phyloP scores from a whole-genome alignment of 2,888 invertebrate species.

The Encarsia formosa region DNA sequence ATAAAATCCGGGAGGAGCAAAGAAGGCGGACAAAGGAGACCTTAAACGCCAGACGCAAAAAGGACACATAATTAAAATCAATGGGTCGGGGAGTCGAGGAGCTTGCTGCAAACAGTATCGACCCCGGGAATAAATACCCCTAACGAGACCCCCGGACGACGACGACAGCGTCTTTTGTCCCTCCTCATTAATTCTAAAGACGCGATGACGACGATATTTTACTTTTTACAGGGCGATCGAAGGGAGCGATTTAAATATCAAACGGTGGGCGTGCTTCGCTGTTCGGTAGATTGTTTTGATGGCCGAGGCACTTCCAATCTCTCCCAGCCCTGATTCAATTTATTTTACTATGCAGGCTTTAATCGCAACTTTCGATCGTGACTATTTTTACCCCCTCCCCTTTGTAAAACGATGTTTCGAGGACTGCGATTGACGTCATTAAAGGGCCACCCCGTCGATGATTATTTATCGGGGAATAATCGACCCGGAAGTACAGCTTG shows the following conservation, averaged over 20 bases:
- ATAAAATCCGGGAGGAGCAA: no score
- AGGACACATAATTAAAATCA: conserved; percentile 40
- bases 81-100: conserved; percentile 27
- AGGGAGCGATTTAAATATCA: conserved; percentile 26
- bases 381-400: no score
- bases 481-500: no score
- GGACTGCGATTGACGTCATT: no score
- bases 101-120: background rate
- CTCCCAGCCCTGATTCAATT: conserved; percentile 9
- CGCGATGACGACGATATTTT: conserved; percentile 30
- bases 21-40: background rate
- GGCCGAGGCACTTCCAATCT: background rate
- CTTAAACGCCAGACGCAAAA: background rate
- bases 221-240: conserved; percentile 15
- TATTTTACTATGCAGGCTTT: background rate
- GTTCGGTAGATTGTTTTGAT: conserved; percentile 17
- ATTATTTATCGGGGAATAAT: no score
- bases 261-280: conserved; percentile 3
- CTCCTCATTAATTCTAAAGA: conserved; percentile 37
- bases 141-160: no score
- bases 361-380: no score
- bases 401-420: no score
- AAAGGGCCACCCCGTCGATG: no score
- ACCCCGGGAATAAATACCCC: conserved; percentile 42
- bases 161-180: no score